These are phyloP conservation scores for Caenorhabditis sp. DNA, from an alignment of 2,888 invertebrate species.

Conservation along the genomic window DNA sequence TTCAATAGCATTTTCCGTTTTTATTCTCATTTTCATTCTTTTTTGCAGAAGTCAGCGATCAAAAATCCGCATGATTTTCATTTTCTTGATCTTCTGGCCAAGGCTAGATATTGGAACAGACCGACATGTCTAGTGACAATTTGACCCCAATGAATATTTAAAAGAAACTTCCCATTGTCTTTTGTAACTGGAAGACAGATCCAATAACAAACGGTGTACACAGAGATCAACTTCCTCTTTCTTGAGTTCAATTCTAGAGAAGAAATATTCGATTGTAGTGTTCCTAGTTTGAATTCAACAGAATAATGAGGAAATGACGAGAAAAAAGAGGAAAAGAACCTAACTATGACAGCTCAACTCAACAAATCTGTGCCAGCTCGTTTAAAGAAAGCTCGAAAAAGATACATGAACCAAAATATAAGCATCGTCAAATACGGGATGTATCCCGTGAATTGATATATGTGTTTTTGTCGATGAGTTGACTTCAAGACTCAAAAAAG, in stretches of 20 bases:
- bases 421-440: slow-evolving; percentile 7
- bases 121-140: not conserved
- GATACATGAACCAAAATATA: slow-evolving; percentile 16
- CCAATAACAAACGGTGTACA: slow-evolving; percentile 26
- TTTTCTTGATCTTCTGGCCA: not conserved
- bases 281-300: too few species aligned
- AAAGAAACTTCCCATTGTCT: not conserved
- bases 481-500: slow-evolving; percentile 45
- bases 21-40: too few species aligned
- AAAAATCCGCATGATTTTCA: not conserved
- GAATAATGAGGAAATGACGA: not conserved
- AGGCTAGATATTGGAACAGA: not conserved
- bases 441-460: slow-evolving; percentile 48
- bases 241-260: too few species aligned
- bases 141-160: not conserved
- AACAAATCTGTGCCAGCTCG: slow-evolving; percentile 3
- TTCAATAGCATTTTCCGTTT: not conserved
- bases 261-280: too few species aligned
- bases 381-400: slow-evolving; percentile 15
- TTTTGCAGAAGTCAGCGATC: not conserved
- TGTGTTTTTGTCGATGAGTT: slow-evolving; percentile 52
- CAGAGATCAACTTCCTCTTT: slow-evolving; percentile 21
- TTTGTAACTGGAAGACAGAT: not conserved
- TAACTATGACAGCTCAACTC: slow-evolving; percentile 18
- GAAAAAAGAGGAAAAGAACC: slow-evolving; percentile 9